These are phyloP conservation scores for Tragulus kanchil DNA, from an alignment of 2,113 vertebrate species.

Conservation along the genomic window DNA sequence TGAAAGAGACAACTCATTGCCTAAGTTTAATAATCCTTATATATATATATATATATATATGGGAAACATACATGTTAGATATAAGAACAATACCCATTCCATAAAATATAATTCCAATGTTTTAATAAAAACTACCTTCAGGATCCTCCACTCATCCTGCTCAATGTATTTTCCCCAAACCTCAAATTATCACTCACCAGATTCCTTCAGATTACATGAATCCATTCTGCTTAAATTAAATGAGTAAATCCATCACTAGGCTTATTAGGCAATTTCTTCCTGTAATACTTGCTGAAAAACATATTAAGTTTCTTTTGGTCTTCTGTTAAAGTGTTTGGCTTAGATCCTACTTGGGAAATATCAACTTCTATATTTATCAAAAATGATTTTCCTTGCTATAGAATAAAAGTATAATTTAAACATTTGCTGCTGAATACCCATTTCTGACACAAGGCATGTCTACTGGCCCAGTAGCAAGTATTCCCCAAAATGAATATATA, in stretches of 20 bases:
- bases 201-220: neutral
- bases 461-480: conserved; percentile 64
- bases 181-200: neutral
- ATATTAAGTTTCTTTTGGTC: conserved; percentile 4
- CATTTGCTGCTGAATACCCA: conserved; percentile 69
- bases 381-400: conserved; percentile 69
- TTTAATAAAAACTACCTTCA: neutral
- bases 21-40: neutral
- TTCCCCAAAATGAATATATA: conserved; percentile 68
- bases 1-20: neutral
- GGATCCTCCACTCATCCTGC: neutral
- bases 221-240: neutral
- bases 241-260: neutral
- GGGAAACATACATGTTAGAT: neutral
- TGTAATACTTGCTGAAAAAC: neutral
- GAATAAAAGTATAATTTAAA: conserved; percentile 72
- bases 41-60: neutral
- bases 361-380: conserved; percentile 63
- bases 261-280: conserved; percentile 48
- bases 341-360: conserved; percentile 28
- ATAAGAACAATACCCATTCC: neutral
- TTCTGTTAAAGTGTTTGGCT: conserved; percentile 56
- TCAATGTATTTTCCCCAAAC: neutral
- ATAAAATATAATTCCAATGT: conserved; percentile 9
- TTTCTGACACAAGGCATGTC: conserved; percentile 69